A percentile compares a stretch with the other conserved stretches of the same genome.
Conservation (phyloP, 2,797 vertebrate genomes). For the Perodicticus potto region DNA sequence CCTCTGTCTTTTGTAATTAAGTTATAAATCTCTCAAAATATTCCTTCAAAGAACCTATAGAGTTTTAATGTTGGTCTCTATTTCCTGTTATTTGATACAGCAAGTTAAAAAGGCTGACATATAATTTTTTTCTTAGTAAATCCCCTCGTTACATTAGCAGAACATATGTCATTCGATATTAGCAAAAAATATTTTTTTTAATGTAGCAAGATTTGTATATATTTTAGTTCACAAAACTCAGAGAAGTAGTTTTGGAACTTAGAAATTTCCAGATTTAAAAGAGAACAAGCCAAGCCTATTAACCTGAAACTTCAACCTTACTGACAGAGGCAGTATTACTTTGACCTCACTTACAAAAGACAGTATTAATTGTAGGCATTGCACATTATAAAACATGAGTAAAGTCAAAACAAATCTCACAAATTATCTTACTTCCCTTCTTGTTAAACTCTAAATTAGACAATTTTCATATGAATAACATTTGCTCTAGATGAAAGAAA, state of each 20-base stretch:
- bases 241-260: background rate
- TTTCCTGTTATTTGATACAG: background rate
- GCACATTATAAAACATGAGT: conserved; percentile 30
- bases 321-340: conserved; percentile 12
- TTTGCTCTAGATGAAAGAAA: conserved; percentile 80
- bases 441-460: conserved; percentile 66
- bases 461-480: conserved; percentile 79
- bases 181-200: background rate
- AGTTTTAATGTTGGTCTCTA: background rate
- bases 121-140: background rate
- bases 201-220: conserved; percentile 36
- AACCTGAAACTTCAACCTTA: conserved; percentile 40
- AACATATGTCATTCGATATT: background rate
- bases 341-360: conserved; percentile 30
- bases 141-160: background rate
- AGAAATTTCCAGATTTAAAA: background rate
- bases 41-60: background rate
- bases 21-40: background rate
- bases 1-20: background rate
- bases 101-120: background rate
- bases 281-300: background rate
- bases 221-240: conserved; percentile 34
- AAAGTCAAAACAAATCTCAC: conserved; percentile 68
- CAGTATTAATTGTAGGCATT: conserved; percentile 22
- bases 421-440: conserved; percentile 76